These are phyloP conservation scores for Struthidea cinerea DNA, from an alignment of 2,113 vertebrate genomes.

Conservation along the genomic window DNA sequence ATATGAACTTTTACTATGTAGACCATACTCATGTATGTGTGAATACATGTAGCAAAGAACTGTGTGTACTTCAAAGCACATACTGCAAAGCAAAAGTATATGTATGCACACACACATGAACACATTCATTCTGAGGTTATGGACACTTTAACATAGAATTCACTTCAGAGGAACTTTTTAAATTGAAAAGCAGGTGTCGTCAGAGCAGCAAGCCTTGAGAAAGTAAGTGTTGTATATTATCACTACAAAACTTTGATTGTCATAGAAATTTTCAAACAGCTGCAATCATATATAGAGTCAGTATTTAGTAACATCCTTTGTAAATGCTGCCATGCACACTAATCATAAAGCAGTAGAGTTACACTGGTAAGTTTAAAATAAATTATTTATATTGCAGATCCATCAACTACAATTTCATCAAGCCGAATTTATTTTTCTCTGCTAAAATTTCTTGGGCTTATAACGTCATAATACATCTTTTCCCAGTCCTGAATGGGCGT, in stretches of 20 bases:
- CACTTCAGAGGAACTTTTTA: conserved; percentile 60
- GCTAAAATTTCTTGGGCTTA: background rate
- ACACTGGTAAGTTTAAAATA: conserved; percentile 20
- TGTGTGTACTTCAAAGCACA: conserved; percentile 66
- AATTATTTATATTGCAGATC: background rate
- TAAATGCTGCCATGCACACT: conserved; percentile 49
- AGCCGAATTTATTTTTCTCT: conserved; percentile 1
- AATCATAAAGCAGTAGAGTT: conserved; percentile 13
- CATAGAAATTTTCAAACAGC: conserved; percentile 8
- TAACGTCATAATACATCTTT: background rate
- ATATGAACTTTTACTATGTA: conserved; percentile 77
- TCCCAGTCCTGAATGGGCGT: background rate
- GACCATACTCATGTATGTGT: conserved; percentile 72
- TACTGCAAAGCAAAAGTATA: conserved; percentile 23
- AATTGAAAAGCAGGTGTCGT: conserved; percentile 58
- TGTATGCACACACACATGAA: conserved; percentile 64
- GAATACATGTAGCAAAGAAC: conserved; percentile 59
- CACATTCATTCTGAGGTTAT: conserved; percentile 63
- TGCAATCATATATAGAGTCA: conserved; percentile 50
- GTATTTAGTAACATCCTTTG: conserved; percentile 51
- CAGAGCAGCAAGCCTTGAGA: conserved; percentile 72
- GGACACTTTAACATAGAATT: conserved; percentile 69
- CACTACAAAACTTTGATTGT: conserved; percentile 48
- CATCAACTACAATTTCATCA: background rate
- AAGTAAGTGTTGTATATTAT: conserved; percentile 61